Percentiles rank a stretch among this genome's conserved stretches.
Evolutionary conservation across 2,888 invertebrate genomes (phyloP).

Genomic region (Plebejus argus): DNA sequence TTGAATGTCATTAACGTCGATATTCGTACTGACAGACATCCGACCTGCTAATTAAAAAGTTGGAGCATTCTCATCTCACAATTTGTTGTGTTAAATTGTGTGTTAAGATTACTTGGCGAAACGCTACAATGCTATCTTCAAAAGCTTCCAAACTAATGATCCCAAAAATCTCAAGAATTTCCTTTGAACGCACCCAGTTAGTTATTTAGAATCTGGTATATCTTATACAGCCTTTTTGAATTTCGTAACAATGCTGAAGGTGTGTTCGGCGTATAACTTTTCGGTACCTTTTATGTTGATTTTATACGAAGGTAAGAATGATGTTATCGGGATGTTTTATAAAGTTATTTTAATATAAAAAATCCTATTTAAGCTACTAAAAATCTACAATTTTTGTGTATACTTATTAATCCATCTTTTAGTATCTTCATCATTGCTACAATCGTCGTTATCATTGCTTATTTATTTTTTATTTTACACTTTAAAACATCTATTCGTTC

Average conservation of each 20-base stretch:
- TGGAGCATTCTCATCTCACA: not conserved
- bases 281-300: not conserved
- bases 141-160: not conserved
- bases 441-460: not conserved
- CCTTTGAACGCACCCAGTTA: conserved; percentile 8
- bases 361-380: too few relatives aligned
- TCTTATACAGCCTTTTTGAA: conserved; percentile 3
- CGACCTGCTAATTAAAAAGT: too few relatives aligned
- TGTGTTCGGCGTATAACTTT: not conserved
- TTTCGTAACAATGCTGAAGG: conserved; percentile 3
- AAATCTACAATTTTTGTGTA: too few relatives aligned
- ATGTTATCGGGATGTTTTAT: not conserved
- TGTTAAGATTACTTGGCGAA: conserved; percentile 3
- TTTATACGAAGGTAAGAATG: not conserved
- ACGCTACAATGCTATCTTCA: conserved; percentile 11
- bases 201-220: conserved; percentile 3
- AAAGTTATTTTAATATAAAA: not conserved
- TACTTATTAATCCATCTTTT: too few relatives aligned
- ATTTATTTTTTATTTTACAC: not conserved
- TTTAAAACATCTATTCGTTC: not conserved
- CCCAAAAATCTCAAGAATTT: conserved; percentile 14
- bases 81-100: not conserved
- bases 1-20: too few relatives aligned
- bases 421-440: not conserved
- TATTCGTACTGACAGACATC: too few relatives aligned